Base-by-base conservation (phyloP, 2,888 invertebrate species). In the Chymomyza fuscimana region DNA sequence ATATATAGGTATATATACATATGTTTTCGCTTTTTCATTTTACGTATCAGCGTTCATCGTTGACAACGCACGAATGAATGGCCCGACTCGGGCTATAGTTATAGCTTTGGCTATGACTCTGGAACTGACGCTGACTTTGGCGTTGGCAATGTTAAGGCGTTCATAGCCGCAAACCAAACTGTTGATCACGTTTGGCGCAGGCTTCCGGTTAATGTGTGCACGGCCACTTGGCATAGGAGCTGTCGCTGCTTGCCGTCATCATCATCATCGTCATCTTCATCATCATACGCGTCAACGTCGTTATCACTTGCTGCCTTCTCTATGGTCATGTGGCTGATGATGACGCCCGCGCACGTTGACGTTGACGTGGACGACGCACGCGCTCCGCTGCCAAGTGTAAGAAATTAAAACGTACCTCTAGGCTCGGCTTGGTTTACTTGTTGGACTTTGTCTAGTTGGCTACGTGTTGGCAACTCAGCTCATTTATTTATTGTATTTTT, bases 101-200 rank as follows among this genome's bases (percentile, higher is more conserved):
- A 46, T 46, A 29, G 25, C 56, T 56, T 10, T 46, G 40, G 40
- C 40, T 46, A 46, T 46, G 40, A 46, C 40, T 46, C 40, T 46
- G 40, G 40, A 46, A 46, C 40, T 46, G 40, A 46, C 12, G 40
- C 40, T 46, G 40, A 46, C 40, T 46, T 46, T 46, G 63, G 50
- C 51, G 19, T 50, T 63, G 63, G 22, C 51, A 22, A 19, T 50
- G 50, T 9, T 50, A 15, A 52, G 73, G 76, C 70, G 74, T 61
- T 52, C 81, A 87, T 78, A 89, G 91, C 91, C 88, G 86, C 89
- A 80, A 81, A 87, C 75, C 81, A 80, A 88, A 87, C 90, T 78
- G 88, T 87, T 89, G 90, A 90, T 90, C 90, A 90, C 90, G 90
- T 90, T 90, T 90, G 89, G 90, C 88, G 84, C 87, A 90, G 91